Evolutionary conservation across 2,888 invertebrate species (phyloP).

Genomic region (Pristionchus exspectatus): DNA sequence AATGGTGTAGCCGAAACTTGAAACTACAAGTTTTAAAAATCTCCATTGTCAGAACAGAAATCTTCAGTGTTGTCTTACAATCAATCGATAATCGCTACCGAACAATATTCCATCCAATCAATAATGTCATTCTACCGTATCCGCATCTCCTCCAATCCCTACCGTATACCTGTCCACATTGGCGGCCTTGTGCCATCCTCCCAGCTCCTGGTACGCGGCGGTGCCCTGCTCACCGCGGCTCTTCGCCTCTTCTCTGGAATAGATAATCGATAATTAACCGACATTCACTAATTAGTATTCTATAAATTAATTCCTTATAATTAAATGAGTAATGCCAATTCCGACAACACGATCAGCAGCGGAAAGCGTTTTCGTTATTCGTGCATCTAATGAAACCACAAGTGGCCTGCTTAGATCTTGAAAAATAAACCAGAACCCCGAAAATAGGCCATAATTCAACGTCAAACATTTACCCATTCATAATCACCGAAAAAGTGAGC

Average conservation of each 20-base stretch:
- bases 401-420: too few relatives aligned
- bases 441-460: too few relatives aligned
- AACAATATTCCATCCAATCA: too few relatives aligned
- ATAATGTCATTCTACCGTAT: neutral
- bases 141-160: neutral
- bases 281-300: neutral
- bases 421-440: too few relatives aligned
- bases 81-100: neutral
- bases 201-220: constrained; percentile 74
- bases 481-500: too few relatives aligned
- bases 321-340: neutral
- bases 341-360: too few relatives aligned
- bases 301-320: neutral
- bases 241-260: constrained; percentile 52
- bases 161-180: constrained; percentile 87
- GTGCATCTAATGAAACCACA: too few relatives aligned
- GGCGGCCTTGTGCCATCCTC: constrained; percentile 96
- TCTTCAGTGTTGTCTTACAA: neutral
- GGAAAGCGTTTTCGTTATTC: too few relatives aligned
- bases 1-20: too few relatives aligned
- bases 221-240: constrained; percentile 57
- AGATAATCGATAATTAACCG: neutral
- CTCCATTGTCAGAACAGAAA: neutral
- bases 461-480: too few relatives aligned
- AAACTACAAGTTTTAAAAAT: too few relatives aligned